Conservation (phyloP, 2,888 invertebrate species). For the Mesorhabditis spiculigera region DNA sequence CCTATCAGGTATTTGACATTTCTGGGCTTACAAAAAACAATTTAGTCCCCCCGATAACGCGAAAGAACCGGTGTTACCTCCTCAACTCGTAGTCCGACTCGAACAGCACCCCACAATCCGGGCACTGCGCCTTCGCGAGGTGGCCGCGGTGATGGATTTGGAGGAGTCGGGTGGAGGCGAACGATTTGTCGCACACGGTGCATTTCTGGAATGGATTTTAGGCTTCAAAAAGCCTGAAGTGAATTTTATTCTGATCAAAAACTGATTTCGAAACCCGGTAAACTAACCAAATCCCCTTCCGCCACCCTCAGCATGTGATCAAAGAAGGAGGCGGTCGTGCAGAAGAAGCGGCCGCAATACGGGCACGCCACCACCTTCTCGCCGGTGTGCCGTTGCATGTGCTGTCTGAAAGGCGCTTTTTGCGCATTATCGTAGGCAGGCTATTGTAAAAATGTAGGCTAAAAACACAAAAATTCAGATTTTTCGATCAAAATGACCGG, state of each 20-base stretch:
- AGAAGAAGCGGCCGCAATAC: background rate
- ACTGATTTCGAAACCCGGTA: no score
- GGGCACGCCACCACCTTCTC: constrained; percentile 3
- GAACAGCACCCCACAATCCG: background rate
- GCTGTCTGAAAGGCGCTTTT: background rate
- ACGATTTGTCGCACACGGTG: background rate
- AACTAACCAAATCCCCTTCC: background rate
- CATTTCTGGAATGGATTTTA: background rate
- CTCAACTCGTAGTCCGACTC: background rate
- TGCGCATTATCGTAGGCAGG: no score
- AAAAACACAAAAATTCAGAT: no score
- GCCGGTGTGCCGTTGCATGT: background rate
- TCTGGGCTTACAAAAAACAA: no score
- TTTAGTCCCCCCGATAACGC: no score
- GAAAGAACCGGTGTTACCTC: background rate
- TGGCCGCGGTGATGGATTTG: background rate
- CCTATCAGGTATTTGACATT: no score
- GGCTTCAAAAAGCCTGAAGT: background rate
- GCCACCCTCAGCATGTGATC: background rate
- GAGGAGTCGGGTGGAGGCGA: background rate
- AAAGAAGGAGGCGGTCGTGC: background rate
- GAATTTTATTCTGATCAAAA: no score
- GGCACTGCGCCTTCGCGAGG: background rate
- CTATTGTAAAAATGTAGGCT: no score
- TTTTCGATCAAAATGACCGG: no score